These are phyloP conservation scores for Xiphophorus maculatus DNA, from an alignment of 2,113 vertebrate species.

Conservation along the genomic window DNA sequence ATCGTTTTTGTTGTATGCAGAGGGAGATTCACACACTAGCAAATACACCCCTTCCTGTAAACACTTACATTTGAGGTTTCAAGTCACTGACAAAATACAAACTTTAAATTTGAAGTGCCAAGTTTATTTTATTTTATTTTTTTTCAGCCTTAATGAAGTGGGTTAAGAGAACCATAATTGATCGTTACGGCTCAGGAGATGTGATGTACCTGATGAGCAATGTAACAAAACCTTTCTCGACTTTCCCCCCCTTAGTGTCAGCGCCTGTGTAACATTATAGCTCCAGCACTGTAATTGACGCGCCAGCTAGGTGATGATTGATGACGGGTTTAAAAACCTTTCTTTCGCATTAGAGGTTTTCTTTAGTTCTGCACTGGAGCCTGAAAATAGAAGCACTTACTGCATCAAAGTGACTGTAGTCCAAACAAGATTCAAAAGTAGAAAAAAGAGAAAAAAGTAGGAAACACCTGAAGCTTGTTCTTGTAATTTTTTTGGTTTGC, in stretches of 20 bases:
- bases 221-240: background rate
- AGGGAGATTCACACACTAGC: background rate
- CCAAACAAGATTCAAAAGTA: background rate
- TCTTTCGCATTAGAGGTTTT: conserved; percentile 19
- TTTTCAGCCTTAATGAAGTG: background rate
- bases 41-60: background rate
- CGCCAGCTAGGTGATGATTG: conserved; percentile 15
- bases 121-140: background rate
- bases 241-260: conserved; percentile 12
- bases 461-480: background rate
- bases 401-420: background rate
- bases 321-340: conserved; percentile 20
- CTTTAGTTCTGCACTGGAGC: background rate
- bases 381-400: conserved; percentile 25
- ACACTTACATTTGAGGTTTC: too few relatives aligned
- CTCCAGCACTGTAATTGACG: conserved; percentile 29
- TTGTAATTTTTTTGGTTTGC: background rate
- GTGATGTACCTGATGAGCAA: conserved; percentile 13
- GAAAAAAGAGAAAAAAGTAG: background rate
- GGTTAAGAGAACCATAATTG: conserved; percentile 1
- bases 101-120: background rate
- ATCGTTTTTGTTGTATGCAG: background rate
- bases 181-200: conserved; percentile 25
- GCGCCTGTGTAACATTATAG: conserved; percentile 13
- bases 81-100: background rate